phyloP scores from a whole-genome alignment of 2,113 vertebrate species.

The Heptranchias perlo region DNA sequence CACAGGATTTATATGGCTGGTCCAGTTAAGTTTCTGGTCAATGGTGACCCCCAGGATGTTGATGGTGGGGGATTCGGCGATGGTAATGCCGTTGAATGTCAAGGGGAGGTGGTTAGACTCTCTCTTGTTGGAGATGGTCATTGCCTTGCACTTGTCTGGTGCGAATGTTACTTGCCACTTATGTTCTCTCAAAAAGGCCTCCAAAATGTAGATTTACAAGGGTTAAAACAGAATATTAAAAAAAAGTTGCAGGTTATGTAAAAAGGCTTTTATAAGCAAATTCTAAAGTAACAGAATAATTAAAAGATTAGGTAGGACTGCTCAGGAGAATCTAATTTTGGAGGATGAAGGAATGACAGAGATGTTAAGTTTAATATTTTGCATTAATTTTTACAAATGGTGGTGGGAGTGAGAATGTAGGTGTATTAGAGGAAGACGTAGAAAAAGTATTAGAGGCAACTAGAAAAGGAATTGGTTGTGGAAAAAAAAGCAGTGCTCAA shows the following conservation, averaged over 20 bases:
- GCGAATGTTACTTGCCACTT: too few species aligned
- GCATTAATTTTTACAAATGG: background rate
- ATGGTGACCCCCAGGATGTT: too few species aligned
- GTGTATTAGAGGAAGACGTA: background rate
- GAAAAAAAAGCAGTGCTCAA: background rate
- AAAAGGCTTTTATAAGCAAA: background rate
- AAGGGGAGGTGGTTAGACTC: too few species aligned
- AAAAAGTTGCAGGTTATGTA: background rate
- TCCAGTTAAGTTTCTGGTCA: too few species aligned
- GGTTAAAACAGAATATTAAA: background rate
- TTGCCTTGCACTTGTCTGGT: too few species aligned
- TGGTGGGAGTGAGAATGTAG: background rate
- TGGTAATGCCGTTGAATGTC: too few species aligned
- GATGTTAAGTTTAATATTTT: background rate
- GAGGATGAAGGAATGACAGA: background rate
- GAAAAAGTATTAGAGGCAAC: background rate
- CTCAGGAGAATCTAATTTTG: background rate
- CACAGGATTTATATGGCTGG: too few species aligned
- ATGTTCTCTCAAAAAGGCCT: background rate
- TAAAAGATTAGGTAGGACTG: background rate
- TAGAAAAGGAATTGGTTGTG: background rate
- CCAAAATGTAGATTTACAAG: background rate
- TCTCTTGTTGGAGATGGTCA: too few species aligned
- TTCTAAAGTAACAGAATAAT: background rate
- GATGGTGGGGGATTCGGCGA: too few species aligned